Conservation (phyloP, 1,140 invertebrate species). For the Danaus melanippus region DNA sequence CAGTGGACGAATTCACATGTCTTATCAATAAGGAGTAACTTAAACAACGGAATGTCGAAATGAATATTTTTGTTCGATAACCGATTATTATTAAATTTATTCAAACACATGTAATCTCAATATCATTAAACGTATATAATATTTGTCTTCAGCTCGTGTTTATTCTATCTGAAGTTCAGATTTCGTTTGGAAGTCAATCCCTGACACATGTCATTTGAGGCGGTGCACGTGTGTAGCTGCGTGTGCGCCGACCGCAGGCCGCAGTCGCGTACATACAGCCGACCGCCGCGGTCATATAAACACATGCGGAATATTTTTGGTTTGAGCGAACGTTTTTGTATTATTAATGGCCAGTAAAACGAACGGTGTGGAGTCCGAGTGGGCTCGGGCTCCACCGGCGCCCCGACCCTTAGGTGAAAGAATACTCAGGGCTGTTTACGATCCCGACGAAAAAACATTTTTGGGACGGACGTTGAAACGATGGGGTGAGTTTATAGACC, state of each 20-base stretch:
- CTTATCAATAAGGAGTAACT: too few relatives aligned
- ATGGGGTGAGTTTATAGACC: conserved; percentile 78
- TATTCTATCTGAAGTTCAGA: conserved; percentile 1
- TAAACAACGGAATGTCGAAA: too few relatives aligned
- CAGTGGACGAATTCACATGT: too few relatives aligned
- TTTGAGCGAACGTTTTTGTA: conserved; percentile 2
- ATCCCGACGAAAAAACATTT: conserved; percentile 76
- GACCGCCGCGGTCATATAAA: conserved; percentile 16
- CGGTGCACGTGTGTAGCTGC: conserved; percentile 20
- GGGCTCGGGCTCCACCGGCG: conserved; percentile 45
- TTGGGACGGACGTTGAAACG: conserved; percentile 79
- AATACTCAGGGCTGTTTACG: conserved; percentile 76
- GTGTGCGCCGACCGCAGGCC: conserved; percentile 12
- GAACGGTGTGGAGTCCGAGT: conserved; percentile 44
- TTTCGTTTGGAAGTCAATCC: conserved; percentile 9
- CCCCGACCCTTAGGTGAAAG: conserved; percentile 72
- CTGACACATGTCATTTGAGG: conserved; percentile 23
- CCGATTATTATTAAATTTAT: too few relatives aligned
- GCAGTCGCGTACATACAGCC: conserved; percentile 22
- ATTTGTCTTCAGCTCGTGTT: too few relatives aligned
- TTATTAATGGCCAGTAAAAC: conserved; percentile 40
- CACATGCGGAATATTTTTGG: conserved; percentile 4
- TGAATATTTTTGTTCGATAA: too few relatives aligned
- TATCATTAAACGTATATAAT: too few relatives aligned
- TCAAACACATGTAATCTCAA: too few relatives aligned